Percentiles rank a stretch among this genome's conserved stretches.
Evolutionary conservation across 2,888 invertebrate species (phyloP).

Genomic region (Cheilosia pagana): DNA sequence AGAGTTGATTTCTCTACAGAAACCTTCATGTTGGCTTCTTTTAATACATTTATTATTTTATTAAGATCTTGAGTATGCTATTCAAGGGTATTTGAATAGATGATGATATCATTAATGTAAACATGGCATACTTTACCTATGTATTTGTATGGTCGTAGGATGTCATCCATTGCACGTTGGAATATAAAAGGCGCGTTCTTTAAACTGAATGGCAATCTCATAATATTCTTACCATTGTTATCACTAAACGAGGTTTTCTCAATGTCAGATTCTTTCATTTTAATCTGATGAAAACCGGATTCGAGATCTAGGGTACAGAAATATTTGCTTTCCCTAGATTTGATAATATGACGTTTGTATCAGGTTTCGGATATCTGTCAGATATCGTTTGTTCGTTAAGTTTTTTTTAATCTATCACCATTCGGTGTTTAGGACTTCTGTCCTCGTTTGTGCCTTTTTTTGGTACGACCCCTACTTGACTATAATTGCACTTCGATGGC

Average conservation of each 20-base stretch:
- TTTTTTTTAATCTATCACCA: constrained; percentile 45
- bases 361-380: constrained; percentile 22
- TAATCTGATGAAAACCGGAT: constrained; percentile 34
- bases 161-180: constrained; percentile 34
- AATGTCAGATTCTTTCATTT: no score
- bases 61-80: constrained; percentile 20
- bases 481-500: constrained; percentile 17
- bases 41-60: constrained; percentile 14
- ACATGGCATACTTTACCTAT: constrained; percentile 29
- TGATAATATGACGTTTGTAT: constrained; percentile 32
- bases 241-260: constrained; percentile 11
- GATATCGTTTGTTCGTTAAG: constrained; percentile 34
- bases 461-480: constrained; percentile 27
- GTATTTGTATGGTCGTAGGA: constrained; percentile 22
- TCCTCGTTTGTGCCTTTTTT: constrained; percentile 32
- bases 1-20: constrained; percentile 26
- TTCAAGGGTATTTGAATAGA: constrained; percentile 12
- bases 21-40: constrained; percentile 30
- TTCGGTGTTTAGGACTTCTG: not conserved
- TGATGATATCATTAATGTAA: constrained; percentile 21
- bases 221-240: constrained; percentile 34
- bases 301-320: constrained; percentile 37
- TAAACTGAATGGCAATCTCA: constrained; percentile 35
- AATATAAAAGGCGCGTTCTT: constrained; percentile 34
- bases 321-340: constrained; percentile 20